A percentile compares a stretch with the other conserved stretches of the same genome.
These are phyloP conservation scores for Paracanthobrama guichenoti DNA, from an alignment of 2,113 vertebrate species.

Conservation along the genomic window DNA sequence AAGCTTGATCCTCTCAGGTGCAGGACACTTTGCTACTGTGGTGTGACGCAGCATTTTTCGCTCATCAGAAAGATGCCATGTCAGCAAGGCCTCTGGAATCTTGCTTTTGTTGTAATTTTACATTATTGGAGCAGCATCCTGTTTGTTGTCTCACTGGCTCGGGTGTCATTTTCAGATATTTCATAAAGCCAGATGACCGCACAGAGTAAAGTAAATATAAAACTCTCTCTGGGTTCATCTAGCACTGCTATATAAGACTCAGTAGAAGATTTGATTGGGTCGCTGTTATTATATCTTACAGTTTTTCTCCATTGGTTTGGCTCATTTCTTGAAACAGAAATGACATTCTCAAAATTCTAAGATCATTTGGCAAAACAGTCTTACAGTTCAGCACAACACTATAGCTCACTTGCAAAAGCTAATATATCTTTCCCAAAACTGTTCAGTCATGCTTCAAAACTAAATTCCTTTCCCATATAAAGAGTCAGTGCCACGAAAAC, in stretches of 20 bases:
- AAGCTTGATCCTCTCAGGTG: slow-evolving; percentile 33
- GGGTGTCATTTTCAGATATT: slow-evolving; percentile 22
- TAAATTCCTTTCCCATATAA: too few species aligned
- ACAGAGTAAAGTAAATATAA: not conserved
- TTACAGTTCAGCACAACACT: too few species aligned
- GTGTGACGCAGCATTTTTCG: slow-evolving; percentile 27
- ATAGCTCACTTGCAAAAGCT: too few species aligned
- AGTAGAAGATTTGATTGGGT: not conserved
- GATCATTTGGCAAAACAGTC: too few species aligned
- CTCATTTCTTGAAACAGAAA: too few species aligned
- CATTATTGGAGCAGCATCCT: slow-evolving; percentile 9
- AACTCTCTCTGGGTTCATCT: not conserved
- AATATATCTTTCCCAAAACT: too few species aligned
- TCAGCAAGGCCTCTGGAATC: slow-evolving; percentile 13
- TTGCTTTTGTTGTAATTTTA: slow-evolving; percentile 6
- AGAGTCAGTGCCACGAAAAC: too few species aligned
- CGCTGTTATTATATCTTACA: not conserved
- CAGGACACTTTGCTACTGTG: not conserved
- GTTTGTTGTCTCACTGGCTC: slow-evolving; percentile 17
- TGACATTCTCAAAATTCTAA: too few species aligned
- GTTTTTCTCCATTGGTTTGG: too few species aligned
- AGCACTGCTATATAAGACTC: not conserved
- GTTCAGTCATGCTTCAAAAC: too few species aligned
- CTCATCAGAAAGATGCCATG: slow-evolving; percentile 15
- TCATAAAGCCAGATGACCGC: slow-evolving; percentile 9